Evolutionary conservation across 2,113 vertebrate genomes (phyloP).

Genomic region (Chelonoidis abingdonii): DNA sequence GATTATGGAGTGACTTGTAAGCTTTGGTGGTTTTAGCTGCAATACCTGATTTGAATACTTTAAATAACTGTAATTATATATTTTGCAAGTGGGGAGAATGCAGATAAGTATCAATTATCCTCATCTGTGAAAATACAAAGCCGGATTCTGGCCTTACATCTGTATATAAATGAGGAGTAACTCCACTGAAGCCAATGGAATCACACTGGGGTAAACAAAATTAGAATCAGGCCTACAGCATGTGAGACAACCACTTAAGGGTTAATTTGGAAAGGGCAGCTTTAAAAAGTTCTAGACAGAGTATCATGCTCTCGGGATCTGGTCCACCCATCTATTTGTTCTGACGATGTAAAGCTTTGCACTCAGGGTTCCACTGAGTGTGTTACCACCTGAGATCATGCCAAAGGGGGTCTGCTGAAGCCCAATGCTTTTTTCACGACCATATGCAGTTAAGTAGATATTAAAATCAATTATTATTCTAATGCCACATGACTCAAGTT

Average conservation of each 20-base stretch:
- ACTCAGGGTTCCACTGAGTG: not conserved
- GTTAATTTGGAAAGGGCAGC: conserved; percentile 11
- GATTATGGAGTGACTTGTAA: conserved; percentile 19
- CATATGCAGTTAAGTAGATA: not conserved
- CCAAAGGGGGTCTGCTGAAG: not conserved
- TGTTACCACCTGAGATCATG: conserved; percentile 48
- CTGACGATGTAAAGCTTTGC: conserved; percentile 47
- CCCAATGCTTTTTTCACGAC: not conserved
- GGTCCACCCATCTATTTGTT: not conserved
- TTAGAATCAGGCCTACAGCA: not conserved
- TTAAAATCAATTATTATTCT: conserved; percentile 25
- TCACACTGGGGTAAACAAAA: not conserved
- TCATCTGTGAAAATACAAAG: not conserved
- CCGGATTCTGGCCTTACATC: not conserved
- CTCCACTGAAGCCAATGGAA: not conserved
- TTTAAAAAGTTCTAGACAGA: conserved; percentile 48
- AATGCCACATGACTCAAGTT: conserved; percentile 45
- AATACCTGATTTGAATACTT: conserved; percentile 11
- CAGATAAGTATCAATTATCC: not conserved
- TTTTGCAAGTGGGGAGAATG: not conserved
- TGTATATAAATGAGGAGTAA: not conserved
- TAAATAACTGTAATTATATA: conserved; percentile 19
- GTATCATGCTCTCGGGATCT: conserved; percentile 34
- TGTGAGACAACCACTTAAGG: not conserved
- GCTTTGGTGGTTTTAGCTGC: conserved; percentile 20